Conservation (phyloP, 1,140 invertebrate genomes). For the Ladona fulva region DNA sequence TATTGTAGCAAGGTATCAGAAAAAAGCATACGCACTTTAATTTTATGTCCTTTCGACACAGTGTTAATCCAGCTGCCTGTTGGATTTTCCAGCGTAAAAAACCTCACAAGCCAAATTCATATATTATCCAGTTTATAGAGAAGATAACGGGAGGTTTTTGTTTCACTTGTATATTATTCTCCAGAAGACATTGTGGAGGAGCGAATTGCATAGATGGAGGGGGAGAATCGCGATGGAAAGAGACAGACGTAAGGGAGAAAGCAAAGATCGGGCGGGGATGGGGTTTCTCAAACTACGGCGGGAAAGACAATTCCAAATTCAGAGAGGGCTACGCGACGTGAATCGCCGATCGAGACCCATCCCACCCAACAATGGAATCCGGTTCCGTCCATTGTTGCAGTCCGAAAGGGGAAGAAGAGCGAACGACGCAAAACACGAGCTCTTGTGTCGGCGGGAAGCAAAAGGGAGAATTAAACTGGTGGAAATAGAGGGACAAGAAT, state of each 20-base stretch:
- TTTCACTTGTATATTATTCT: too few relatives aligned
- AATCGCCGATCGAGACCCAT: neutral
- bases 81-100: too few relatives aligned
- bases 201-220: neutral
- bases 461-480: neutral
- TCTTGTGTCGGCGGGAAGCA: neutral
- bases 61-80: too few relatives aligned
- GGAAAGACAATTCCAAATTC: constrained; percentile 6
- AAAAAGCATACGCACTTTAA: too few relatives aligned
- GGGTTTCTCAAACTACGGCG: neutral
- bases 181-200: too few relatives aligned
- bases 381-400: neutral
- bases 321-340: neutral
- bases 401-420: neutral
- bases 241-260: neutral
- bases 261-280: neutral
- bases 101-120: too few relatives aligned
- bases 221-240: neutral
- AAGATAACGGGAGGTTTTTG: too few relatives aligned
- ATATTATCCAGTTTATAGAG: too few relatives aligned
- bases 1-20: too few relatives aligned
- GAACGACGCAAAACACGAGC: neutral
- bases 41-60: too few relatives aligned
- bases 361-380: constrained; percentile 6
- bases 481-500: neutral